Base-by-base conservation (phyloP, 2,888 invertebrate genomes). In the Ecliptopera silaceata region DNA sequence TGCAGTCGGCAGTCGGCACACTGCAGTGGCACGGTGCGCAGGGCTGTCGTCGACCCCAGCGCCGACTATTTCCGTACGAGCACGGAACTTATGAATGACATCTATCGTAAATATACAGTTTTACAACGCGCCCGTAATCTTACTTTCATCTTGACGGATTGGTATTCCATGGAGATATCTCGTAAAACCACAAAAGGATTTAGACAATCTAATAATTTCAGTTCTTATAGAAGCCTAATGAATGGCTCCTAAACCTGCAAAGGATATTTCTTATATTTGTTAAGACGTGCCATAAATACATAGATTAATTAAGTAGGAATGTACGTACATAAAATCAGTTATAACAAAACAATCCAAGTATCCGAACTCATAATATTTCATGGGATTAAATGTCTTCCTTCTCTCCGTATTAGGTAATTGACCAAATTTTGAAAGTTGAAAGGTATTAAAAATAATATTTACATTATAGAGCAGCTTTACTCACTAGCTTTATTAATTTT, bases 11-110 rank as follows among this genome's bases (percentile, higher is more conserved):
- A 26, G n/a, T 46, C 26, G 41, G 34, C 17, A 8, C 1, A 45
- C 17, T 43, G 32, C 46, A n/a, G 26, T 26, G 6, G 2, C 22
- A 8, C 22, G 36, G 11, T 13, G 46, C 34, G 22, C 22, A 22
- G 36, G 44, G 32, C 26, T 45, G 49, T 47, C 56, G 44, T 49
- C 39, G 50, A 52, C 51, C 51, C 39, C 36, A 11, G n/a, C n/a
- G 1, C 17, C 8, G 8, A 6, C 46, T 47, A 48, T 39, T 56
- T 38, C 31, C 56, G 48, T 52, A 43, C 41, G 31, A 32, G 31
- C 42, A 38, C 39, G 41, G 31, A 52, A 57, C 66, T 65, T 53
- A 64, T 64, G 63, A 66, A 64, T 66, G 66, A 63, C 66, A 64
- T 56, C 50, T 51, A 50, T 59, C 57, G 64, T 66, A 64, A 64